Evolutionary conservation across 2,888 invertebrate genomes (phyloP), one percentile per base, ranked within the genome.

Genomic region (Cosmia pyralina): DNA sequence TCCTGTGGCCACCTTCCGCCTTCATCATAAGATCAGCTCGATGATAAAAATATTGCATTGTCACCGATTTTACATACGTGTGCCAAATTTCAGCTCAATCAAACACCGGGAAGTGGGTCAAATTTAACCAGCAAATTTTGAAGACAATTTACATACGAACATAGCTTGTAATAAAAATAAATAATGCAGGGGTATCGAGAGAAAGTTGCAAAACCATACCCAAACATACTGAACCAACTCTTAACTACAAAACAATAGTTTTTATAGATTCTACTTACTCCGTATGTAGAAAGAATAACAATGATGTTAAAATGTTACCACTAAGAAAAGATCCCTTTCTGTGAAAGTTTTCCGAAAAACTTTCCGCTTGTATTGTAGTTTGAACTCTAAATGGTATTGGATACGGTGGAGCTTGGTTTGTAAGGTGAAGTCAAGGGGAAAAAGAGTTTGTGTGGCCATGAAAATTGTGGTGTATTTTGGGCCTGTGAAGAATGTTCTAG

Each of bases 331-430:
- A 72, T 72, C 83, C 84, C 85, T 84, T 87, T 87, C 83, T 77
- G 65, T 69, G 66, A 78, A 83, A 87, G 87, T 71, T 81, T 62
- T 38, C 71, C 68, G 79, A 81, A 89, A 84, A 88, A 80, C 82
- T 85, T 79, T 59, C 15, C 22, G 44, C 34, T 53, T 70, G 74
- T 74, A 81, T 87, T 87, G 87, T 83, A 89, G 87, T 88, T 72
- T 75, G 70, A 85, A 88, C 90, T 87, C 85, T 92, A 87, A 87
- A 67, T 76, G 64, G 71, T 57, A 11, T 69, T 17, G 3, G 28
- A 83, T 90, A 90, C 82, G 86, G 90, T 88, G 67, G 81, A 85
- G 69, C 90, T 91, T 91, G 69, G 84, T 78, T 76, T 74, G 85
- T 34, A 82, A 71, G 67, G 78, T 83, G 74, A 77, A 70, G 60